phyloP scores from a whole-genome alignment of 2,888 invertebrate species.

The Cryptophagus acutangulus region DNA sequence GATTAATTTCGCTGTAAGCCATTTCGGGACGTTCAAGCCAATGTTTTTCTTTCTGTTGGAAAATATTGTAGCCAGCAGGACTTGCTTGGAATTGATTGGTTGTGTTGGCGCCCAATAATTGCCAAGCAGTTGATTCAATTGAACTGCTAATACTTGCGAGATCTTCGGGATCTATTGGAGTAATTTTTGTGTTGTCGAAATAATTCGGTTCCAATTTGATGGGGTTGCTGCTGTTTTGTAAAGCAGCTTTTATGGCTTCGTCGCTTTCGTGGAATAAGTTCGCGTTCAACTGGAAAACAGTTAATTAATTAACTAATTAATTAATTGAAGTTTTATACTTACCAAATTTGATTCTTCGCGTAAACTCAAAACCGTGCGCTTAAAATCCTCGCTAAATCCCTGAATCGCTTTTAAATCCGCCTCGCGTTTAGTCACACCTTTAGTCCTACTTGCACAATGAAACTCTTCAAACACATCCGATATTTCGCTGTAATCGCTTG shows the following conservation, averaged over 20 bases:
- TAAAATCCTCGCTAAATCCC: background rate
- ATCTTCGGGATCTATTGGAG: background rate
- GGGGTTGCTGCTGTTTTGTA: no score
- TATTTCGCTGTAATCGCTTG: no score
- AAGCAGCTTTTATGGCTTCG: no score
- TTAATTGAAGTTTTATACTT: background rate
- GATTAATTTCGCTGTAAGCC: constrained; percentile 27
- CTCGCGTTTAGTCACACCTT: background rate
- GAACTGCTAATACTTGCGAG: background rate
- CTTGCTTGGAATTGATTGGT: constrained; percentile 25
- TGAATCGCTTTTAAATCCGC: background rate
- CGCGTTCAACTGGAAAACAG: background rate
- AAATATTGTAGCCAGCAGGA: constrained; percentile 29
- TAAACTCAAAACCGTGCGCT: background rate
- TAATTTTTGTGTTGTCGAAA: no score
- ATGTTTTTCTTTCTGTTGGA: constrained; percentile 25
- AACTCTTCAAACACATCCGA: no score
- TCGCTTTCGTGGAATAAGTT: background rate
- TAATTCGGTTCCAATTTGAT: no score
- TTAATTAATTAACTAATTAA: background rate
- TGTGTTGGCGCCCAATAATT: constrained; percentile 20
- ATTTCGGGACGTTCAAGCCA: constrained; percentile 29
- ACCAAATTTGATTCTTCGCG: background rate
- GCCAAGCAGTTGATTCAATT: constrained; percentile 25
- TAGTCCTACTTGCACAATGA: no score